Percentiles rank a stretch among this genome's conserved stretches.
Conservation (phyloP, 2,888 invertebrate species). For the Ophraella communa region DNA sequence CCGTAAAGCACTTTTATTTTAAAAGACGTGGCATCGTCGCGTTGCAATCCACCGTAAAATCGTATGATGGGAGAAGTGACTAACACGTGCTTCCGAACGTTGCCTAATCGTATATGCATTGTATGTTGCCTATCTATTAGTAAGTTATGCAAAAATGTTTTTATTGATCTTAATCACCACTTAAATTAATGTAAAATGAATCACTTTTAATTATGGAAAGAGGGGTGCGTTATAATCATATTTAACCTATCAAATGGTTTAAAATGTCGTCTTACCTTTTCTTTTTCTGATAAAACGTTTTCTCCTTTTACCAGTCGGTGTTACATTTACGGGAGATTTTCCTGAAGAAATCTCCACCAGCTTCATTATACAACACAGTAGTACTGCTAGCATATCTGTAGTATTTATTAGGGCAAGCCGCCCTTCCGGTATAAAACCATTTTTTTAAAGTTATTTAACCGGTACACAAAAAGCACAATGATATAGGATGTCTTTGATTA, state of each 20-base stretch:
- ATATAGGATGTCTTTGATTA: too few species aligned
- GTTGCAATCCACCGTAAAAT: background rate
- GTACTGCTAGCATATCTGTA: constrained; percentile 64
- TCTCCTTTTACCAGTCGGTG: constrained; percentile 34
- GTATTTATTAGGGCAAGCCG: constrained; percentile 20
- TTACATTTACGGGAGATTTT: constrained; percentile 39
- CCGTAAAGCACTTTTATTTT: background rate
- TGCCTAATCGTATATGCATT: background rate
- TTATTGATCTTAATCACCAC: background rate
- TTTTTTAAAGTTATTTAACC: background rate
- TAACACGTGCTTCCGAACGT: background rate
- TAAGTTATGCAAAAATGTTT: background rate
- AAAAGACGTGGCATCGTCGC: background rate
- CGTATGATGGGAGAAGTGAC: constrained; percentile 3
- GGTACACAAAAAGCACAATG: background rate
- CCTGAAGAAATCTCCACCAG: constrained; percentile 65
- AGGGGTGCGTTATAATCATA: background rate
- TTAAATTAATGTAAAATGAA: background rate
- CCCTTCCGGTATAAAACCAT: constrained; percentile 19
- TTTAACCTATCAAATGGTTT: background rate
- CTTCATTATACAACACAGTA: constrained; percentile 69
- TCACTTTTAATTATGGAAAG: background rate
- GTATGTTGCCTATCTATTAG: constrained; percentile 2
- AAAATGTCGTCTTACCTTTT: constrained; percentile 41
- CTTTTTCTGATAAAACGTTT: constrained; percentile 41